Percentiles rank a stretch among this genome's conserved stretches.
Evolutionary conservation across 2,113 vertebrate genomes (phyloP).

Genomic region (Apteryx owenii): DNA sequence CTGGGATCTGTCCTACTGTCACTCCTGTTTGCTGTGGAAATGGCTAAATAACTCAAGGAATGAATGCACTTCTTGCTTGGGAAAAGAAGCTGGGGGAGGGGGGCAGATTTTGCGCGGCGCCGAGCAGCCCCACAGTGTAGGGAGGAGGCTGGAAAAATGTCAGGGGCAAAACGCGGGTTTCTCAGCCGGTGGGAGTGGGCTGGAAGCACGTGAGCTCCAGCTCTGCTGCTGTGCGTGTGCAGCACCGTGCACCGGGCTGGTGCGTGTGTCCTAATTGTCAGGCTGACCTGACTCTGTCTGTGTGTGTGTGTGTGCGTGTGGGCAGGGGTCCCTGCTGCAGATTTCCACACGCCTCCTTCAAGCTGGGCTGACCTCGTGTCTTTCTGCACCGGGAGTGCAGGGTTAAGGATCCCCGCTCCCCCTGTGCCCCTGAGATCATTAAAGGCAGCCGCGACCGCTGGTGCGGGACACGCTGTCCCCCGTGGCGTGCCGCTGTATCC

Average conservation of each 20-base stretch:
- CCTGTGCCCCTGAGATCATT: rapidly evolving
- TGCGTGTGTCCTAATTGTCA: neutral
- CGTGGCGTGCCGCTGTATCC: neutral
- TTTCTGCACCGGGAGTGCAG: neutral
- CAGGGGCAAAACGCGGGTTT: neutral
- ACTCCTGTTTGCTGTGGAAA: neutral
- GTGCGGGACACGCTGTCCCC: neutral
- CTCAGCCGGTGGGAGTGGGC: neutral
- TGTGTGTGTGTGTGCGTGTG: neutral
- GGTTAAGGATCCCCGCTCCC: neutral
- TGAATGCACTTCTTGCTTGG: neutral
- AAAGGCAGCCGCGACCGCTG: neutral
- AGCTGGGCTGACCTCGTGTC: neutral
- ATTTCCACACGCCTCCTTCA: rapidly evolving
- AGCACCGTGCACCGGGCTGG: neutral
- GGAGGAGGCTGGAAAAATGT: neutral
- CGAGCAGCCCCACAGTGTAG: neutral
- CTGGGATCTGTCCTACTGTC: neutral
- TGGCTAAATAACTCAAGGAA: neutral
- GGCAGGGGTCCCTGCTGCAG: neutral
- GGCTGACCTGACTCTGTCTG: neutral
- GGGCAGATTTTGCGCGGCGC: neutral
- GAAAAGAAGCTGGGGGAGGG: neutral
- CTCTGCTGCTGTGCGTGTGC: neutral
- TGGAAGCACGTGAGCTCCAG: neutral